phyloP scores from a whole-genome alignment of 2,113 vertebrate species.

The Numenius arquata region DNA sequence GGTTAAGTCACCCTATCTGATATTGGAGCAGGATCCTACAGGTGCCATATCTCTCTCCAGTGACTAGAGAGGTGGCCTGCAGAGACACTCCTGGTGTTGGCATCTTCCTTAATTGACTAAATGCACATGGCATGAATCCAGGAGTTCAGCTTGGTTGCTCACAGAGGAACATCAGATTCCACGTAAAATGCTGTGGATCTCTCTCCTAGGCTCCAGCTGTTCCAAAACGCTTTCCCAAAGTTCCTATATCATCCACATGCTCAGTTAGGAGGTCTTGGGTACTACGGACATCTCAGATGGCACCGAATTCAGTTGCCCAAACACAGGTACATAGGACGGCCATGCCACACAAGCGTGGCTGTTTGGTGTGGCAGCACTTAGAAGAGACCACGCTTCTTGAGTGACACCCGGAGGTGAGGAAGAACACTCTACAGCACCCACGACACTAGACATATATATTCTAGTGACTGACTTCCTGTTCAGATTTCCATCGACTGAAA shows the following conservation, averaged over 20 bases:
- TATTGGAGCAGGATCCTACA: not conserved
- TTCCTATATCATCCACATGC: not conserved
- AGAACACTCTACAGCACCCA: not conserved
- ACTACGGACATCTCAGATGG: not conserved
- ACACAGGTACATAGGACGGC: too few relatives aligned
- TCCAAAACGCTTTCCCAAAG: not conserved
- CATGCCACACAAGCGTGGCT: not conserved
- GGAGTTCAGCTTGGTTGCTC: not conserved
- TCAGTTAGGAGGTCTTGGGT: not conserved
- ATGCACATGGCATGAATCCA: not conserved
- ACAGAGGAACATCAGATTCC: rapidly evolving
- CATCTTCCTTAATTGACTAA: not conserved
- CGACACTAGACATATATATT: not conserved
- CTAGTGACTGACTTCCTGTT: not conserved
- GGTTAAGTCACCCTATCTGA: not conserved
- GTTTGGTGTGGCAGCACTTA: not conserved
- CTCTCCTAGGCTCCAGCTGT: not conserved
- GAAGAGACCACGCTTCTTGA: not conserved
- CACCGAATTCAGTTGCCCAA: not conserved
- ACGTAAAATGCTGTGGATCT: not conserved
- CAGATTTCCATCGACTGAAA: not conserved
- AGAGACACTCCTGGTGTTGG: not conserved
- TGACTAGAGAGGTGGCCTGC: not conserved
- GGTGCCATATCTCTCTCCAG: not conserved
- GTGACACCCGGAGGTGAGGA: not conserved